Conservation (phyloP, 2,888 invertebrate genomes). For the Liodrosophila aerea region DNA sequence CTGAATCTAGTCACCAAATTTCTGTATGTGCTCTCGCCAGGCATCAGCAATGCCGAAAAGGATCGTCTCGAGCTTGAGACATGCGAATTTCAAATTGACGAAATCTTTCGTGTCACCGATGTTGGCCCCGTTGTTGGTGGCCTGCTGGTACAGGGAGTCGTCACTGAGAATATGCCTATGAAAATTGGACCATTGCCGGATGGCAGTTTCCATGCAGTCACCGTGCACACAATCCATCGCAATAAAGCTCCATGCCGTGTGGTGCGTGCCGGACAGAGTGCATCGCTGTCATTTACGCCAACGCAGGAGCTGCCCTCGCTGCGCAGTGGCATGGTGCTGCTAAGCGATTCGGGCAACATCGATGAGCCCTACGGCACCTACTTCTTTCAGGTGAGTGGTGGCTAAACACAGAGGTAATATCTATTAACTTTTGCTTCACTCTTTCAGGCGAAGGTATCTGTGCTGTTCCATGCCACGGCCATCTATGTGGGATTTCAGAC, state of each 20-base stretch:
- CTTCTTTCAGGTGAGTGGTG: constrained; percentile 85
- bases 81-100: constrained; percentile 96
- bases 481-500: constrained; percentile 94
- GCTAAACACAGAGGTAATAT: not conserved
- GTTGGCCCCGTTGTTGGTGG: constrained; percentile 93
- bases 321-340: constrained; percentile 93
- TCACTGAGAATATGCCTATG: constrained; percentile 91
- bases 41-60: constrained; percentile 85
- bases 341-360: constrained; percentile 79
- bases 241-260: constrained; percentile 94
- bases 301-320: constrained; percentile 84
- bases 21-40: constrained; percentile 91
- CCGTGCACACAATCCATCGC: constrained; percentile 92
- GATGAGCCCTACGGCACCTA: constrained; percentile 85
- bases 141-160: constrained; percentile 90
- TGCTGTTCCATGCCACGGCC: constrained; percentile 93
- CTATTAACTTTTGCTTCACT: too few species aligned
- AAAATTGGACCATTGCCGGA: constrained; percentile 90
- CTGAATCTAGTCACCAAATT: constrained; percentile 92
- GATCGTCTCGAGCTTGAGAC: constrained; percentile 89
- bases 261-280: constrained; percentile 95
- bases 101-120: constrained; percentile 93
- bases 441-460: constrained; percentile 91
- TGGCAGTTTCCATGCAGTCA: constrained; percentile 90
- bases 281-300: constrained; percentile 87